Base-by-base conservation (phyloP, 2,113 vertebrate genomes). In the Hassar affinis region DNA sequence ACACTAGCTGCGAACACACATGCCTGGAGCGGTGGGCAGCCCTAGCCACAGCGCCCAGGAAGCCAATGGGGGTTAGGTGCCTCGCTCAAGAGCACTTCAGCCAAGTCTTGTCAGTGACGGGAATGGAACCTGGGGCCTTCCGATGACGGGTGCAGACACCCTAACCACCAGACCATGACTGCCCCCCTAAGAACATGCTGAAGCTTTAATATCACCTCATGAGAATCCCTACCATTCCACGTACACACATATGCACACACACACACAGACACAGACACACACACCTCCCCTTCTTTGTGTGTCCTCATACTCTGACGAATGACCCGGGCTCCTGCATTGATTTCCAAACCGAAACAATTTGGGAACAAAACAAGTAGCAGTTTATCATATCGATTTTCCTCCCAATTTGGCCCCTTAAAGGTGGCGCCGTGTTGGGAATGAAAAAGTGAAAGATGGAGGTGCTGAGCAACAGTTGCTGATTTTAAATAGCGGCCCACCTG, bases 261-360 rank as follows among this genome's bases (percentile, higher is more conserved):
- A 6, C 49, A 4, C 49, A 33, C n/a, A 27, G 9, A 14, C 30
- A 35, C 51, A 6, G 33, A 4, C 49, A 33, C 69, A 30, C 56
- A 88, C 83, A 79, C 88, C 83, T 89, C 89, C 80, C 56, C 74
- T 47, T 33, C 87, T 85, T 90, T 88, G 25, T 74, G 82, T 72
- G 49, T 57, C 91, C 91, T 91, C 88, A 90, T 90, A 87, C 88
- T 54, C 90, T 94, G 95, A 95, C 94, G 90, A 94, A 95, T 94
- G 91, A 88, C 92, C 89, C 87, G 80, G 86, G 90, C 91, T 91
- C 86, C 15, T 3, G 17, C 92, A 95, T 95, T 69, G 94, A 95
- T 95, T 94, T 94, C 91, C 92, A 95, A 94, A 94, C 93, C 83
- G 92, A 94, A 95, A 94, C 94, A 94, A 95, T 95, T 95, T 95